Evolutionary conservation across 2,797 vertebrate species (phyloP), one percentile per base, ranked within the genome.

Genomic region (Sorex maritimensis): DNA sequence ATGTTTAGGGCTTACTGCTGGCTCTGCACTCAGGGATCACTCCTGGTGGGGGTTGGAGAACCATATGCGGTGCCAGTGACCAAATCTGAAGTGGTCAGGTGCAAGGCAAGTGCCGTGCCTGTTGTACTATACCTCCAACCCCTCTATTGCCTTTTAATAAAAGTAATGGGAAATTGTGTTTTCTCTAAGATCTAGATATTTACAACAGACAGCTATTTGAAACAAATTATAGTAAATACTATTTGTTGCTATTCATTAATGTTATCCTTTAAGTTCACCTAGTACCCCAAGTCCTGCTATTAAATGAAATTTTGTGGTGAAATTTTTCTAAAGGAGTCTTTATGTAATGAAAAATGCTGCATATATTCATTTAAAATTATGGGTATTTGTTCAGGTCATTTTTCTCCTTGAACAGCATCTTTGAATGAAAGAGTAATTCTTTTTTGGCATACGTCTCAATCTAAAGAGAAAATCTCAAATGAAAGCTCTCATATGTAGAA

Each of bases 271-370:
- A 77, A n/a, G 6, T 94, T 24, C 5, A 81, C 46, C 14, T 91
- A 38, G 3, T 61, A 44, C 65, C n/a, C 28, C 72, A 75, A 73
- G 78, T 96, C 21, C 30, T 78, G 30, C 30, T 93, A n/a, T 63
- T 72, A 86, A 84, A 72, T 55, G 61, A 38, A n/a, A 7, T 49
- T 94, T 94, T 91, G 6, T 80, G 49, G 23, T 28, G 61, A 86
- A 74, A 14, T 38, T 38, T 55, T 23, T 81, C 41, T 88, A 34
- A 74, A 94, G 61, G 41, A 63, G 4, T 1, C 10, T 94, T 82
- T 90, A 83, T 88, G 7, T 78, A 92, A 93, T 30, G 2, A 44
- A 90, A 86, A 90, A 26, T 9, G 2, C 15, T 49, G 11, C 77
- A 80, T 49, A 49, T 90, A 41, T 75, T 75, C 52, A 41, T 46